A percentile compares a stretch with the other conserved stretches of the same genome.
phyloP scores from a whole-genome alignment of 2,113 vertebrate genomes.

The Melierax canorus region DNA sequence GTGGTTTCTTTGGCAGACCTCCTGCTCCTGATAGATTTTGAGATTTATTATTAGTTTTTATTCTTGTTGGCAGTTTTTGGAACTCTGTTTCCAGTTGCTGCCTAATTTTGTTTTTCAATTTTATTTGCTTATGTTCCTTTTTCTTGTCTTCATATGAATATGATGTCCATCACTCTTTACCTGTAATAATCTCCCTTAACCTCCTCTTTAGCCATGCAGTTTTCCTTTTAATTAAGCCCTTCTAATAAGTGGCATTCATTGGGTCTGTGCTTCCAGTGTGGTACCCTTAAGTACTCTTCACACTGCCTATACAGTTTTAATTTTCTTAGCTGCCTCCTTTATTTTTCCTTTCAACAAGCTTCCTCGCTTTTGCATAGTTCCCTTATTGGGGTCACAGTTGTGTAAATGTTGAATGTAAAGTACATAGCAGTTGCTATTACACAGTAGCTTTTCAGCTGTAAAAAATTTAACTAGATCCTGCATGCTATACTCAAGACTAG shows the following conservation, averaged over 20 bases:
- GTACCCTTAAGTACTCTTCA: background rate
- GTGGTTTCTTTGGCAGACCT: background rate
- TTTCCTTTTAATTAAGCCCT: background rate
- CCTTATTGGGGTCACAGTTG: background rate
- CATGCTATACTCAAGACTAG: background rate
- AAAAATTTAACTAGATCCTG: background rate
- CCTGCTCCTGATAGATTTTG: background rate
- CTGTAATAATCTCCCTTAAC: background rate
- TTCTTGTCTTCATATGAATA: background rate
- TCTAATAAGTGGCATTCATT: background rate
- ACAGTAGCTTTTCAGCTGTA: background rate
- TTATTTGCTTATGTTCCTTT: background rate
- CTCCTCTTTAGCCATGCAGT: background rate
- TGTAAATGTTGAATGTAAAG: background rate
- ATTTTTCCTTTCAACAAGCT: background rate
- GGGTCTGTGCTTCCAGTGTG: background rate
- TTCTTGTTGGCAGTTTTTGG: background rate
- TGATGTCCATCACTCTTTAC: background rate
- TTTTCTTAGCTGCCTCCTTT: background rate
- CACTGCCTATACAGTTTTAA: background rate
- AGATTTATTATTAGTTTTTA: background rate
- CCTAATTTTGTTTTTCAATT: background rate
- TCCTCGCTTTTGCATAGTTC: background rate
- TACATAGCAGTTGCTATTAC: background rate
- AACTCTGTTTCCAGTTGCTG: background rate